These are phyloP conservation scores for Fopius arisanus DNA, from an alignment of 1,140 invertebrate species.

Conservation along the genomic window DNA sequence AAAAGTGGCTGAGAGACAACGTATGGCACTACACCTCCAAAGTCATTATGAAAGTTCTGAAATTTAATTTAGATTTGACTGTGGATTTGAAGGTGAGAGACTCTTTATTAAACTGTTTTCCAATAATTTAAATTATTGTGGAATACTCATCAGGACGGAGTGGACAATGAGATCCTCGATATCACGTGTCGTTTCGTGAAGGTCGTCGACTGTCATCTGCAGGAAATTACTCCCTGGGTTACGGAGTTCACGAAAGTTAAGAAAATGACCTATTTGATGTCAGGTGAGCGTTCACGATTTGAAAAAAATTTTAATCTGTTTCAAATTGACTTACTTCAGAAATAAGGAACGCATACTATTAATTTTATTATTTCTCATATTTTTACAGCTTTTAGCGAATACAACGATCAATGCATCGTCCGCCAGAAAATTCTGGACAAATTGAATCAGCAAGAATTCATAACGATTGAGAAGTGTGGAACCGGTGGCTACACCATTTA, in stretches of 20 bases:
- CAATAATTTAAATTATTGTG: not conserved
- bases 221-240: constrained; percentile 39
- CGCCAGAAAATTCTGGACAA: constrained; percentile 30
- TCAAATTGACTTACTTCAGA: not conserved
- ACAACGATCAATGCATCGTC: constrained; percentile 24
- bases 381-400: constrained; percentile 36
- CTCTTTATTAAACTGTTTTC: not conserved
- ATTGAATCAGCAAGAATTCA: constrained; percentile 26
- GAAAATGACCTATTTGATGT: constrained; percentile 42
- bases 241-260: constrained; percentile 28
- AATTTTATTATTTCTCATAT: not conserved
- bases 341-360: not conserved
- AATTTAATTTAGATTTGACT: constrained; percentile 29
- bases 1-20: constrained; percentile 33
- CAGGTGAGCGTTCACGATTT: constrained; percentile 28
- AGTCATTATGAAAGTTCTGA: constrained; percentile 32
- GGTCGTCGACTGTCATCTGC: constrained; percentile 23
- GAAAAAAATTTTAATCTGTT: not conserved
- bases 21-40: constrained; percentile 34
- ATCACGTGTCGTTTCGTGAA: constrained; percentile 37
- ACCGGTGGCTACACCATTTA: not conserved
- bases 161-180: constrained; percentile 32
- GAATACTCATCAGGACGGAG: constrained; percentile 16
- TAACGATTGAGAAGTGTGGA: not conserved
- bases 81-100: constrained; percentile 32